These are phyloP conservation scores for Hexactinellida sp. DNA, from an alignment of 37 sponge, comb jelly and placozoan genomes.

Conservation along the genomic window DNA sequence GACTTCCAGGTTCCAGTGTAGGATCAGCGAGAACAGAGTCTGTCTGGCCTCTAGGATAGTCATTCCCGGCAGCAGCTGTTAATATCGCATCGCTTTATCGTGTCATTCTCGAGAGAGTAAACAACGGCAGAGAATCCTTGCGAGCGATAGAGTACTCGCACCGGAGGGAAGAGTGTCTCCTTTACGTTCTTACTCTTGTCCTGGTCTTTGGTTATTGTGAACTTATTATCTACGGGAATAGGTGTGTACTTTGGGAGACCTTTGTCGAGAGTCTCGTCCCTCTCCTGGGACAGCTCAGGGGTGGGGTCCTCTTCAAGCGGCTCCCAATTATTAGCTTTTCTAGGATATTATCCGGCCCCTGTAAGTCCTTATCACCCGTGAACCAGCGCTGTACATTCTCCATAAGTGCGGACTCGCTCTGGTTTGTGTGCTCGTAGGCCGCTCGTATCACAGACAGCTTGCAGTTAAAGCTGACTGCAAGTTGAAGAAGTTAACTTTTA, in stretches of 20 bases:
- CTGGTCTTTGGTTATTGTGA: neutral
- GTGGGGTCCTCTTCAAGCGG: neutral
- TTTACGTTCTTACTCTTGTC: neutral
- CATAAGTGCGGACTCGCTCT: neutral
- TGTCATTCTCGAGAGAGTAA: neutral
- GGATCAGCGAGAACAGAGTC: neutral
- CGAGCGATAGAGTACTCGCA: neutral
- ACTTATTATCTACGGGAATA: neutral
- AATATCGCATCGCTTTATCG: neutral
- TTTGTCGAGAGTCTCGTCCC: neutral
- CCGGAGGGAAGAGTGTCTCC: neutral
- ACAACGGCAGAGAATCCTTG: neutral
- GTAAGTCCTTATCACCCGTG: neutral
- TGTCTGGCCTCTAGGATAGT: neutral
- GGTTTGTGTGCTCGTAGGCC: constrained; percentile 36
- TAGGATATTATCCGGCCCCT: neutral
- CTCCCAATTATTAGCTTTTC: neutral
- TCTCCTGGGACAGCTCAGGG: neutral
- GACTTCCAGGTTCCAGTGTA: constrained; percentile 2
- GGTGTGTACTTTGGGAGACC: neutral
- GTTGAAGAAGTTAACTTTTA: neutral
- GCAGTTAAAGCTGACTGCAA: constrained; percentile 63
- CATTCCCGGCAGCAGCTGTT: neutral
- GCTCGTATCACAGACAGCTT: constrained; percentile 45
- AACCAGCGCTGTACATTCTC: constrained; percentile 8